These are phyloP conservation scores for Eristalinus aeneus DNA, from an alignment of 2,888 invertebrate genomes.

Conservation along the genomic window DNA sequence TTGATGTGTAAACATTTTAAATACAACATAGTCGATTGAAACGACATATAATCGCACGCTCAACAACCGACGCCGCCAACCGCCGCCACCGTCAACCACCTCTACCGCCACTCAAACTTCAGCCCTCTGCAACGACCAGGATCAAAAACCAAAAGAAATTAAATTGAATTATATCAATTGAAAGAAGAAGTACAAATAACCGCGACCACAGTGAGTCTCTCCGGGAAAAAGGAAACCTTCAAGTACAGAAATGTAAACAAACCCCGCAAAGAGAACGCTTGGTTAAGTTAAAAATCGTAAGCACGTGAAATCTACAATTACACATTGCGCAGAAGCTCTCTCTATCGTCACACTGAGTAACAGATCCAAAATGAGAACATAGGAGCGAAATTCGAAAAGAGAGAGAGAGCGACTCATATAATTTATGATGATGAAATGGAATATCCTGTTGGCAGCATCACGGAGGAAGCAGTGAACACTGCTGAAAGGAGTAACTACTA, in stretches of 20 bases:
- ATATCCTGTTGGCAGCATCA: slow-evolving; percentile 38
- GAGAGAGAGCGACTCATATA: slow-evolving; percentile 27
- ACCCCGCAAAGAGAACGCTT: slow-evolving; percentile 48
- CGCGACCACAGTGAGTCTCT: slow-evolving; percentile 10
- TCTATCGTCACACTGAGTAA: background rate
- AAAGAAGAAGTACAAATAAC: slow-evolving; percentile 67
- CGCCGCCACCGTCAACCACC: background rate
- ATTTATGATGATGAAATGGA: slow-evolving; percentile 55
- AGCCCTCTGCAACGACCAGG: slow-evolving; percentile 12
- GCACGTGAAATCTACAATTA: slow-evolving; percentile 52
- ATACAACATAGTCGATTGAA: slow-evolving; percentile 35
- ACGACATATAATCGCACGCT: slow-evolving; percentile 15
- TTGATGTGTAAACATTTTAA: slow-evolving; percentile 18
- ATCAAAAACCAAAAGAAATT: slow-evolving; percentile 75
- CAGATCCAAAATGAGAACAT: background rate
- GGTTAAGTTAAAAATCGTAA: slow-evolving; percentile 39
- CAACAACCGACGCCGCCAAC: background rate
- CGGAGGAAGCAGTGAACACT: slow-evolving; percentile 34
- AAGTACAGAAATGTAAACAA: slow-evolving; percentile 67
- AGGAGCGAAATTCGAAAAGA: background rate
- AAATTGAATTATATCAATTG: slow-evolving; percentile 77
- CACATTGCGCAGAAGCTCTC: slow-evolving; percentile 52
- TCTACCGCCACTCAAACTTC: slow-evolving; percentile 7
- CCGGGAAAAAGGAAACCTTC: slow-evolving; percentile 9
- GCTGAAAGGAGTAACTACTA: slow-evolving; percentile 46